These are phyloP conservation scores for Oscheius myriophilus DNA, from an alignment of 2,888 invertebrate genomes.

Conservation along the genomic window DNA sequence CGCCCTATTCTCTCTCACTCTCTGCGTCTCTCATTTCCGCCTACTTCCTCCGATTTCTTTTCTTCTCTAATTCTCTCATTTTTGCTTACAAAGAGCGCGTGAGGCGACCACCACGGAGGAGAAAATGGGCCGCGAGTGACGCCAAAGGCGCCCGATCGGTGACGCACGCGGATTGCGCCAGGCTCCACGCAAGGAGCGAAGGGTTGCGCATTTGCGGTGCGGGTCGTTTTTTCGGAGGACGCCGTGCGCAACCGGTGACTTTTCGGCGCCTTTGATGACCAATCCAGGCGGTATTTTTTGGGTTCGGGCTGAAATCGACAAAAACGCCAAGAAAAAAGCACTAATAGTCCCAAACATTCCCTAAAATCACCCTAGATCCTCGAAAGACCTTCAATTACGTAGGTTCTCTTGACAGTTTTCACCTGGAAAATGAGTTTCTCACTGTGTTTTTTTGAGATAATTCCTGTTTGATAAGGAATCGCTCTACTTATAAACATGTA, in stretches of 20 bases:
- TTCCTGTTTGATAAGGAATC: no score
- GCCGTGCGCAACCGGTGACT: background rate
- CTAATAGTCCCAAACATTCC: no score
- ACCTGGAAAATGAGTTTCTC: no score
- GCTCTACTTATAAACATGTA: no score
- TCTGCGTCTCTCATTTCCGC: background rate
- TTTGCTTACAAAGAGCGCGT: background rate
- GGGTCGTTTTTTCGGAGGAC: background rate
- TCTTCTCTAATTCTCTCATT: background rate
- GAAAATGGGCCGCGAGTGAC: background rate
- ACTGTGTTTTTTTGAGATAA: no score
- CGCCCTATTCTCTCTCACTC: background rate
- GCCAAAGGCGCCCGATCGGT: conserved; percentile 2
- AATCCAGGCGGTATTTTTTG: background rate
- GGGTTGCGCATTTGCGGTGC: background rate
- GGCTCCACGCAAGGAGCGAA: background rate
- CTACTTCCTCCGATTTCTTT: background rate
- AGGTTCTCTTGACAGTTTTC: no score
- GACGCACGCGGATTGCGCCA: conserved; percentile 3
- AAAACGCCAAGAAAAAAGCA: no score
- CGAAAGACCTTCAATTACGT: no score
- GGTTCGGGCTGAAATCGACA: background rate
- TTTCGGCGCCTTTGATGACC: no score
- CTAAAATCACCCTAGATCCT: no score
- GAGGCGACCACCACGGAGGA: background rate